Evolutionary conservation across 1,140 invertebrate species (phyloP).

Genomic region (Saccostrea glomerata): DNA sequence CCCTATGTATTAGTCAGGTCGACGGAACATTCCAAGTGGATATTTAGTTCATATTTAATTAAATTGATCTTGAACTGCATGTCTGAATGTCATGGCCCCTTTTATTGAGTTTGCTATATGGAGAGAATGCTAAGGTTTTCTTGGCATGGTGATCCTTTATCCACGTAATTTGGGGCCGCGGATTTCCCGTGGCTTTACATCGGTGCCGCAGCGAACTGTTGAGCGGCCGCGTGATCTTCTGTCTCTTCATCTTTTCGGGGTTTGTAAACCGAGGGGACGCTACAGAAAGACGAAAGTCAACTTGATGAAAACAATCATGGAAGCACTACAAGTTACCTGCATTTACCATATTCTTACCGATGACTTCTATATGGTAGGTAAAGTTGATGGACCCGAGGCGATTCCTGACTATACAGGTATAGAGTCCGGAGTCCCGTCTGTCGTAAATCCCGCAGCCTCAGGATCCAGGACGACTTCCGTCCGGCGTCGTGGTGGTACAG

Average conservation of each 20-base stretch:
- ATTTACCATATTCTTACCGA: constrained; percentile 61
- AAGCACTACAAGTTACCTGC: too few relatives aligned
- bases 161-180: constrained; percentile 78
- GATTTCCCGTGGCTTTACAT: constrained; percentile 79
- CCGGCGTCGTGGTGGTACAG: constrained; percentile 41
- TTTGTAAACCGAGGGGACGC: constrained; percentile 69
- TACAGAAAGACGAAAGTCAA: constrained; percentile 46
- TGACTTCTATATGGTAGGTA: constrained; percentile 72
- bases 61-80: too few relatives aligned
- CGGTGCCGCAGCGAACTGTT: constrained; percentile 69
- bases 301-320: too few relatives aligned
- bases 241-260: constrained; percentile 66
- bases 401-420: constrained; percentile 72
- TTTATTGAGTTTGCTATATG: too few relatives aligned
- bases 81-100: too few relatives aligned
- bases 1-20: too few relatives aligned
- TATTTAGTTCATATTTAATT: too few relatives aligned
- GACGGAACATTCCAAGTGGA: too few relatives aligned
- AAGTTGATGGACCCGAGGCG: constrained; percentile 70
- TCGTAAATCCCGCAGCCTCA: constrained; percentile 66
- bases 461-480: constrained; percentile 61
- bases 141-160: constrained; percentile 70
- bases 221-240: constrained; percentile 61
- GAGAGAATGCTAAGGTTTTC: too few relatives aligned
- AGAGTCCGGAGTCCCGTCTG: constrained; percentile 68